Base-by-base conservation (phyloP, 2,888 invertebrate genomes). In the Drosophila lutescens region DNA sequence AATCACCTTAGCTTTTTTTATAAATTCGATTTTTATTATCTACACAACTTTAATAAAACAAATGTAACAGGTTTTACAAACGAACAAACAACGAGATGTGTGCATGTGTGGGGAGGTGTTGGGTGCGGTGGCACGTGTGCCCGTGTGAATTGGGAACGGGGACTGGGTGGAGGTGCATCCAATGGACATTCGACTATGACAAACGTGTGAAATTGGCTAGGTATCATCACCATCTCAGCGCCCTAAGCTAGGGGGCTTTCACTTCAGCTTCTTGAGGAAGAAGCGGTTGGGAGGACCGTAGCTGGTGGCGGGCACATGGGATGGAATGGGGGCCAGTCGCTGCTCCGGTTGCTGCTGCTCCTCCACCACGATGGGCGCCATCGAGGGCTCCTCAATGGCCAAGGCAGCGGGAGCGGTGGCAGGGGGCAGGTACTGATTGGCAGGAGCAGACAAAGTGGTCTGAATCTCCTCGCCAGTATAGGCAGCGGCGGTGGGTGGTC, bases 231-330 rank as follows among this genome's bases (percentile, higher is more conserved):
- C 10, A 15, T 12, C 54, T 38, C n/a, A n/a, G n/a, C n/a, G n/a
- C n/a, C n/a, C n/a, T n/a, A n/a, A n/a, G n/a, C n/a, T n/a, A n/a
- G n/a, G 34, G 32, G 10, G 10, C 43, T 51, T 54, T 77, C 55
- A 80, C 75, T 77, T 79, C 44, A 70, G 49, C 73, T 83, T 91
- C 77, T 90, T 90, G 54, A 89, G 74, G 66, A 86, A 88, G 72
- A 80, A 95, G 89, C 93, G 94, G 75, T 94, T 94, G 88, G 95
- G 95, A 89, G 95, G 93, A 72, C 95, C 95, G 92, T 95, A 95
- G 76, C 93, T 94, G 85, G 93, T 90, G 63, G 90, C 85, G 56
- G 91, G 91, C 63, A 80, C 70, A 34, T 73, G 84, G 23, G 77
- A 77, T 5, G 46, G 26, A 26, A 43, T 43, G 46, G 79, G 79